phyloP scores from a whole-genome alignment of 2,888 invertebrate genomes.

The Stenurella melanura region DNA sequence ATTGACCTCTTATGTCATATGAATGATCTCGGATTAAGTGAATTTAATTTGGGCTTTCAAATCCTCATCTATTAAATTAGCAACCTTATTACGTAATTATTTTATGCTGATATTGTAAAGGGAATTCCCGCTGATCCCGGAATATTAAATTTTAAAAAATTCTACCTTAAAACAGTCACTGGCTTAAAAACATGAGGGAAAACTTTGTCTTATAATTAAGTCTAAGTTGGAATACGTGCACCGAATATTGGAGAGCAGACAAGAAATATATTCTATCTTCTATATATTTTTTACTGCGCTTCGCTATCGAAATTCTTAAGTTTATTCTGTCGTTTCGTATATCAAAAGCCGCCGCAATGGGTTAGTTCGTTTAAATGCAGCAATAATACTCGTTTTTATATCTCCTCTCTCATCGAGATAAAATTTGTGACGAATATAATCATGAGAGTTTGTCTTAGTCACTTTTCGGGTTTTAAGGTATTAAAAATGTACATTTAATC shows the following conservation, averaged over 20 bases:
- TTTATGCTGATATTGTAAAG: not conserved
- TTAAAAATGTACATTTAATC: slow-evolving; percentile 26
- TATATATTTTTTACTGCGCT: slow-evolving; percentile 21
- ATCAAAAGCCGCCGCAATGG: slow-evolving; percentile 36
- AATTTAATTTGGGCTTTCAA: not conserved
- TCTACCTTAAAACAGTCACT: not conserved
- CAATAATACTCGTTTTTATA: slow-evolving; percentile 37
- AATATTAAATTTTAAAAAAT: slow-evolving; percentile 4
- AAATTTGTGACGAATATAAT: slow-evolving; percentile 36
- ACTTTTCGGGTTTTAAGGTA: not conserved
- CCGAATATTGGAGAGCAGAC: slow-evolving; percentile 22
- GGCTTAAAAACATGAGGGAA: not conserved
- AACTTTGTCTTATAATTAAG: slow-evolving; percentile 20
- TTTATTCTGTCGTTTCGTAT: slow-evolving; percentile 33
- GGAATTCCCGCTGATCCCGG: not conserved
- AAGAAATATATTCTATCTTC: slow-evolving; percentile 23
- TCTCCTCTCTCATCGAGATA: slow-evolving; percentile 16
- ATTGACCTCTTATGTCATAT: too few species aligned
- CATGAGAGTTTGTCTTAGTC: slow-evolving; percentile 29
- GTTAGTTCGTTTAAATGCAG: slow-evolving; percentile 34
- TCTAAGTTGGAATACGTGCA: slow-evolving; percentile 21
- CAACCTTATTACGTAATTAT: not conserved
- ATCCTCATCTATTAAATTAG: not conserved
- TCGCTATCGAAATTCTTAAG: slow-evolving; percentile 30
- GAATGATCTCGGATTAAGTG: too few species aligned